These are phyloP conservation scores for Pachyseris speciosa DNA, from an alignment of 64 coral and sea anemone species.

Conservation along the genomic window DNA sequence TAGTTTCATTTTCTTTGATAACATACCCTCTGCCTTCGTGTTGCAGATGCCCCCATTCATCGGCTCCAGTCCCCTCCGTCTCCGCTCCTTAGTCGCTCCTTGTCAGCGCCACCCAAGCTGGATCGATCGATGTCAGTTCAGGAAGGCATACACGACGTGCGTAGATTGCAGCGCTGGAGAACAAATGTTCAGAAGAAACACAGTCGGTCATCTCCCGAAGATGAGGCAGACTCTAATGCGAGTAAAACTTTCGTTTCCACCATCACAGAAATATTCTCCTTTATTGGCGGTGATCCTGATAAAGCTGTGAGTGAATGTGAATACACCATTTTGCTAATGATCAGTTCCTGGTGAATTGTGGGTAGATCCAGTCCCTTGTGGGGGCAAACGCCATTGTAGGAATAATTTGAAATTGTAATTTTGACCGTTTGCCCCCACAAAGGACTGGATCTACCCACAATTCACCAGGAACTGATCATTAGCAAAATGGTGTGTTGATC, in stretches of 20 bases:
- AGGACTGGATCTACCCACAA: too few species aligned
- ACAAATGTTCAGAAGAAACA: conserved; percentile 81
- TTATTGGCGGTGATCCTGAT: conserved; percentile 91
- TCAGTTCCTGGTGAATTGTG: neutral
- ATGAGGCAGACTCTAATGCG: neutral
- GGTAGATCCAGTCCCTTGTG: too few species aligned
- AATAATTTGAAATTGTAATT: too few species aligned
- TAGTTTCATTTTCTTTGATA: neutral
- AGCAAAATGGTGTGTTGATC: too few species aligned
- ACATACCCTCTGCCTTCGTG: neutral
- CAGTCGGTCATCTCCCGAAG: neutral
- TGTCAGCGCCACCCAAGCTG: conserved; percentile 79
- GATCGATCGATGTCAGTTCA: conserved; percentile 74
- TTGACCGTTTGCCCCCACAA: too few species aligned
- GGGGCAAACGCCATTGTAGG: too few species aligned
- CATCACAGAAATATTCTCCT: conserved; percentile 89
- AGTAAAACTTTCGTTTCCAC: conserved; percentile 74
- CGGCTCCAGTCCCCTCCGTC: conserved; percentile 14
- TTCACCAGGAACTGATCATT: too few species aligned
- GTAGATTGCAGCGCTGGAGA: conserved; percentile 91
- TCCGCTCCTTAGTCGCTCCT: conserved; percentile 63
- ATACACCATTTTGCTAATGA: neutral
- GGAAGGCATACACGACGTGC: conserved; percentile 84
- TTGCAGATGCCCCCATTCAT: neutral
- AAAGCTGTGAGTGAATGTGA: conserved; percentile 75